A percentile compares a stretch with the other conserved stretches of the same genome.
Conservation (phyloP, 2,113 vertebrate species). For the Phasianus colchicus region DNA sequence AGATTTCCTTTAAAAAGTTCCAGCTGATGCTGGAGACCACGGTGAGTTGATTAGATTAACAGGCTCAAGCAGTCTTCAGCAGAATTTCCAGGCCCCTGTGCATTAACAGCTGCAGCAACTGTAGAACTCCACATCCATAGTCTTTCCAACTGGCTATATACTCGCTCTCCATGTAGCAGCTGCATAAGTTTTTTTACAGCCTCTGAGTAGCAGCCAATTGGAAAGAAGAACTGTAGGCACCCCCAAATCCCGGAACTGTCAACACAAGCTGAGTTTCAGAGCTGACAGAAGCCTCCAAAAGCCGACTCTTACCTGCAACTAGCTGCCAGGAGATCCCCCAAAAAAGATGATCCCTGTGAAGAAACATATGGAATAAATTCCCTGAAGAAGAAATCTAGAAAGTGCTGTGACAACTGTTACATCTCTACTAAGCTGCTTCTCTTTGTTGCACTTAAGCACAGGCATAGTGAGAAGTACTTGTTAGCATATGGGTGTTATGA, state of each 20-base stretch:
- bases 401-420: constrained; percentile 20
- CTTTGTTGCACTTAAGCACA: not conserved
- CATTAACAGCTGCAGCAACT: not conserved
- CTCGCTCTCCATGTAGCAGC: not conserved
- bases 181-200: not conserved
- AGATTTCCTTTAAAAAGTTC: not conserved
- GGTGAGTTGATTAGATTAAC: not conserved
- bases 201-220: not conserved
- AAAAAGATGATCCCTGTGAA: not conserved
- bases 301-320: not conserved
- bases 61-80: not conserved
- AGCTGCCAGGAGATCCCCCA: constrained; percentile 3
- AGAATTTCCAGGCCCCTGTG: not conserved
- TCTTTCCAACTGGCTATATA: not conserved
- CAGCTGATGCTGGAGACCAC: not conserved
- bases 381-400: not conserved
- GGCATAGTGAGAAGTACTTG: not conserved
- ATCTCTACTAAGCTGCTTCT: constrained; percentile 15
- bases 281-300: not conserved
- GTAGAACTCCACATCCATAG: not conserved
- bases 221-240: not conserved
- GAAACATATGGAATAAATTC: constrained; percentile 42
- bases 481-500: not conserved
- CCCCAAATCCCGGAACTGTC: not conserved
- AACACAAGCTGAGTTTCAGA: not conserved